These are phyloP conservation scores for Merops nubicus DNA, from an alignment of 2,113 vertebrate genomes.

Conservation along the genomic window DNA sequence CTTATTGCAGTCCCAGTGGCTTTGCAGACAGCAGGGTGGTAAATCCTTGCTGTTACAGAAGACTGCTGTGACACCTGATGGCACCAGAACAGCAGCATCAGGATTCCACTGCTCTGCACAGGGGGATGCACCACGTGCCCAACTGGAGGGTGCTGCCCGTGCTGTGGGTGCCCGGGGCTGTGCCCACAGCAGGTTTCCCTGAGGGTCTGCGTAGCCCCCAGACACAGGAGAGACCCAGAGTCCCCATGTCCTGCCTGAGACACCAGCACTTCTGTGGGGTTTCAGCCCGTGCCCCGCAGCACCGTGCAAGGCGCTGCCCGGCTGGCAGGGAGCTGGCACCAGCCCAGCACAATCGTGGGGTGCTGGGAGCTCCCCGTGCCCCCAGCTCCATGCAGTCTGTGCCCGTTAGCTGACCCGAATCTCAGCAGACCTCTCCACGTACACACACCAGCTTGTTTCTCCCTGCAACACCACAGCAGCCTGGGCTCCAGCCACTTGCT, in stretches of 20 bases:
- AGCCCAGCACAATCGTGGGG: accelerated
- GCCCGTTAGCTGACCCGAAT: too few relatives aligned
- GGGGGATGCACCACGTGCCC: accelerated
- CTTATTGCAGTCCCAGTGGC: too few relatives aligned
- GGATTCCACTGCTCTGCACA: too few relatives aligned
- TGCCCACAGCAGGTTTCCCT: accelerated
- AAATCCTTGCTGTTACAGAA: background rate
- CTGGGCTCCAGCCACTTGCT: background rate
- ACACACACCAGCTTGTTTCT: background rate
- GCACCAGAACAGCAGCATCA: background rate
- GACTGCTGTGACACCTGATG: too few relatives aligned
- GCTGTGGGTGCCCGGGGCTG: accelerated
- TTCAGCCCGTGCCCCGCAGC: too few relatives aligned
- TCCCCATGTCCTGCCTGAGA: background rate
- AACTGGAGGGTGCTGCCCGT: background rate
- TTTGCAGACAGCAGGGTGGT: background rate
- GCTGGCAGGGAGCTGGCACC: accelerated
- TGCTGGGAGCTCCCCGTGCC: background rate
- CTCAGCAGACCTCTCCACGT: background rate
- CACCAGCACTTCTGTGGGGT: background rate
- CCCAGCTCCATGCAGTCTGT: too few relatives aligned
- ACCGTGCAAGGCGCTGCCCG: too few relatives aligned
- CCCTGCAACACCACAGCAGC: background rate
- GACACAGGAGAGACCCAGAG: too few relatives aligned
- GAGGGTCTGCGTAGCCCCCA: accelerated